phyloP scores from a whole-genome alignment of 2,888 invertebrate species.

The Scaptomyza polygonia region DNA sequence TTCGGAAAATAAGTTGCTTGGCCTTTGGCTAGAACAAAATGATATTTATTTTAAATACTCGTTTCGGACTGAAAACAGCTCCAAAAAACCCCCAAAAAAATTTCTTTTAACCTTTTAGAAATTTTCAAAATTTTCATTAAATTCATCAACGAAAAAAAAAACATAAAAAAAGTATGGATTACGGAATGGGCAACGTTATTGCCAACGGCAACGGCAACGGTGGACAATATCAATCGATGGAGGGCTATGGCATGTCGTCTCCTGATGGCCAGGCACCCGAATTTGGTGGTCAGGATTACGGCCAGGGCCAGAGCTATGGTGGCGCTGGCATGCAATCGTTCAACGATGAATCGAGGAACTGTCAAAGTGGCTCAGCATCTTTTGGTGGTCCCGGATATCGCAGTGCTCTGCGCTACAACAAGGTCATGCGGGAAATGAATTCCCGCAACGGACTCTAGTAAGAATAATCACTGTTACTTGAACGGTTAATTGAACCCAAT shows the following conservation, averaged over 20 bases:
- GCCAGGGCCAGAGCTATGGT: slow-evolving; percentile 26
- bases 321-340: slow-evolving; percentile 32
- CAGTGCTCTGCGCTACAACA: slow-evolving; percentile 61
- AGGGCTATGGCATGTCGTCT: slow-evolving; percentile 49
- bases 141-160: background rate
- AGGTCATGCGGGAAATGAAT: slow-evolving; percentile 64
- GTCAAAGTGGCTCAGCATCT: slow-evolving; percentile 50
- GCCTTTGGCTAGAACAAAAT: background rate
- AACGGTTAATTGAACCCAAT: no score
- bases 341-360: slow-evolving; percentile 48
- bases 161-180: slow-evolving; percentile 49
- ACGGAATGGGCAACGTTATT: slow-evolving; percentile 3
- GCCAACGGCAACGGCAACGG: slow-evolving; percentile 46
- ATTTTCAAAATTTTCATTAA: slow-evolving; percentile 22
- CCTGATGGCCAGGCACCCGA: slow-evolving; percentile 56
- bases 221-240: slow-evolving; percentile 46
- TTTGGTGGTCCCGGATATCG: slow-evolving; percentile 68
- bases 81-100: slow-evolving; percentile 5
- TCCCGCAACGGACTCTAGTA: slow-evolving; percentile 68
- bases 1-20: slow-evolving; percentile 1
- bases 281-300: slow-evolving; percentile 22
- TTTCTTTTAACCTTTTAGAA: slow-evolving; percentile 9
- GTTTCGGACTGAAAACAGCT: slow-evolving; percentile 57
- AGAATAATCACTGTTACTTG: background rate
- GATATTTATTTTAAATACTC: slow-evolving; percentile 23